Evolutionary conservation across 2,797 vertebrate genomes (phyloP), one percentile per base, ranked within the genome.

Genomic region (Acrossocheilus fasciatus): DNA sequence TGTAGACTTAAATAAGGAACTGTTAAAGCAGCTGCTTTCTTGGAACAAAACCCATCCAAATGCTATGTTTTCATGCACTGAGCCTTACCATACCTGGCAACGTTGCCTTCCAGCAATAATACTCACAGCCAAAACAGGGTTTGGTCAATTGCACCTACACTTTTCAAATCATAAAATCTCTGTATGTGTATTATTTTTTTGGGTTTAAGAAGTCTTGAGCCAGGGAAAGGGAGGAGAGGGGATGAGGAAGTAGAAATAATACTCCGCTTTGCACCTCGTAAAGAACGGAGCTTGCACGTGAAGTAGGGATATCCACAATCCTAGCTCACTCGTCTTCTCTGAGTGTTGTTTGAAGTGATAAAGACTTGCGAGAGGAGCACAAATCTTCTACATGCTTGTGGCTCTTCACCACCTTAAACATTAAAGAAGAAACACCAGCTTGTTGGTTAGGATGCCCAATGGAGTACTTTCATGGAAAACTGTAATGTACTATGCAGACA

Each of bases 221-320:
- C 86, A 87, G 69, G 57, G 82, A 87, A 91, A 89, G 89, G 75
- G 83, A 80, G 81, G 88, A 79, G 76, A 84, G 89, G 86, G 72
- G 59, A 57, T 20, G 43, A 66, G n/a, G 83, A 83, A 82, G 91
- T 90, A 79, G 89, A 87, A 92, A 88, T 92, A 92, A 94, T 88
- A 84, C 86, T 86, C 90, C 90, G 90, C 91, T 95, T 95, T 93
- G 88, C 94, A 95, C 93, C 92, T 95, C 93, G 64, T 96, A 94
- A 95, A 96, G 92, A 84, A 50, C 14, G 30, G 17, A 23, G 82
- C 87, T 82, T 69, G 78, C 80, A 80, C 74, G 69, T 84, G 86
- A 90, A 69, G 74, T 76, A 34, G 87, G 66, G 81, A 84, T 89
- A 81, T 87, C 83, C 87, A 23, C 45, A 79, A 87, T 59, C 69